Conservation (phyloP, 2,113 vertebrate genomes). For the Chaenocephalus aceratus region DNA sequence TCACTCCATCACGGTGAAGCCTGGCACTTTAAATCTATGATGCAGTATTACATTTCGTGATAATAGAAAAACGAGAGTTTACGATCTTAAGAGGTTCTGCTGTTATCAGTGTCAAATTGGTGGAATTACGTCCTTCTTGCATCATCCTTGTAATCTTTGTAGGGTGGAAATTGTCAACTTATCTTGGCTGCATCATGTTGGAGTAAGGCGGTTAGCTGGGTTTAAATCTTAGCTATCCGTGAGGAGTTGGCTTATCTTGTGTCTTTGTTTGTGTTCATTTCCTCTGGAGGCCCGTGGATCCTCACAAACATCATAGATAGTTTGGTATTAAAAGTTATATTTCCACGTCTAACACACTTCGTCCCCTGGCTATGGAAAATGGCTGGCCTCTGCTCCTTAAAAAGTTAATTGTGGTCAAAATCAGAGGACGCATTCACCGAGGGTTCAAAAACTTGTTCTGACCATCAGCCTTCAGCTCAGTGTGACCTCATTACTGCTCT, state of each 20-base stretch:
- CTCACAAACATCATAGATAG: slow-evolving; percentile 25
- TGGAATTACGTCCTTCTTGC: slow-evolving; percentile 29
- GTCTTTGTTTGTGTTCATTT: slow-evolving; percentile 33
- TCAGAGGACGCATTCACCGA: slow-evolving; percentile 7
- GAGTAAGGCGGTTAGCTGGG: neutral
- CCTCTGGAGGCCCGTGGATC: slow-evolving; percentile 18
- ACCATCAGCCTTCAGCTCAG: slow-evolving; percentile 5
- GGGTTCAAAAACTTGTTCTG: slow-evolving; percentile 21
- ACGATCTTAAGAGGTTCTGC: neutral
- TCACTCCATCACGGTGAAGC: neutral
- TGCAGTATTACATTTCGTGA: slow-evolving; percentile 4
- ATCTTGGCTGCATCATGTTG: slow-evolving; percentile 3
- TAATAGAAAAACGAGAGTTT: neutral
- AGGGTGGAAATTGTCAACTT: slow-evolving; percentile 6
- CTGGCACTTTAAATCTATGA: neutral
- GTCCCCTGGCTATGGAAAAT: neutral
- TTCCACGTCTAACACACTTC: neutral
- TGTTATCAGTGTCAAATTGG: slow-evolving; percentile 6
- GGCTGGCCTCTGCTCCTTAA: neutral
- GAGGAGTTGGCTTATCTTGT: slow-evolving; percentile 12
- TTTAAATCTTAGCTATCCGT: slow-evolving; percentile 16
- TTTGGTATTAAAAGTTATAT: slow-evolving; percentile 23
- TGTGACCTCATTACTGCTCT: slow-evolving; percentile 21
- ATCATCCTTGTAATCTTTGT: slow-evolving; percentile 22
- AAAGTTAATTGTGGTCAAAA: slow-evolving; percentile 1